Evolutionary conservation across 2,888 invertebrate genomes (phyloP).

Genomic region (Chymomyza caudatula): DNA sequence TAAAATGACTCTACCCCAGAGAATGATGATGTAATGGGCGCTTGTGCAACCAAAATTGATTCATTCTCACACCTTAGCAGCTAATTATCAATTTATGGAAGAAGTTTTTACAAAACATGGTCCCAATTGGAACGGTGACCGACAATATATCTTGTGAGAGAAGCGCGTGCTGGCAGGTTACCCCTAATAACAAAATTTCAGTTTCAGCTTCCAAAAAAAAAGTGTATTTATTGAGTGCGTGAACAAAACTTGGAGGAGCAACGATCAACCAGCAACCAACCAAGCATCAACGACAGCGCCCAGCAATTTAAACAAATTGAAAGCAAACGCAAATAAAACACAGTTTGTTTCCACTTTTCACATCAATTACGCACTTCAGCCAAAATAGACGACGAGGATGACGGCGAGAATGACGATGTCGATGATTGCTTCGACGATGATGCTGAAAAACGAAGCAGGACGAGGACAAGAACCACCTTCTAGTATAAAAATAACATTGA

Average conservation of each 20-base stretch:
- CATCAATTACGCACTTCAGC: slow-evolving; percentile 72
- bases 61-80: neutral
- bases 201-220: too few species aligned
- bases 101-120: neutral
- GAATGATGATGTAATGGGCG: neutral
- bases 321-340: slow-evolving; percentile 72
- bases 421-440: slow-evolving; percentile 22
- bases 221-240: too few species aligned
- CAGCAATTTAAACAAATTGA: slow-evolving; percentile 72
- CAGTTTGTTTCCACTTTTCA: slow-evolving; percentile 72
- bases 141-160: too few species aligned
- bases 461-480: slow-evolving; percentile 32
- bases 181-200: too few species aligned
- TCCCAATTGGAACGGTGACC: neutral
- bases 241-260: too few species aligned
- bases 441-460: slow-evolving; percentile 34
- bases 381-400: slow-evolving; percentile 61
- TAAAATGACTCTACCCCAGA: neutral
- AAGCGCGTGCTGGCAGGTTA: too few species aligned
- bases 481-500: slow-evolving; percentile 73
- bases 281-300: slow-evolving; percentile 52
- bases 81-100: too few species aligned
- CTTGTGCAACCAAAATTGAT: neutral
- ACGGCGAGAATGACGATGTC: slow-evolving; percentile 17
- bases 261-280: slow-evolving; percentile 20